phyloP scores from a whole-genome alignment of 1,140 invertebrate species.

The Drosophila trapezifrons region DNA sequence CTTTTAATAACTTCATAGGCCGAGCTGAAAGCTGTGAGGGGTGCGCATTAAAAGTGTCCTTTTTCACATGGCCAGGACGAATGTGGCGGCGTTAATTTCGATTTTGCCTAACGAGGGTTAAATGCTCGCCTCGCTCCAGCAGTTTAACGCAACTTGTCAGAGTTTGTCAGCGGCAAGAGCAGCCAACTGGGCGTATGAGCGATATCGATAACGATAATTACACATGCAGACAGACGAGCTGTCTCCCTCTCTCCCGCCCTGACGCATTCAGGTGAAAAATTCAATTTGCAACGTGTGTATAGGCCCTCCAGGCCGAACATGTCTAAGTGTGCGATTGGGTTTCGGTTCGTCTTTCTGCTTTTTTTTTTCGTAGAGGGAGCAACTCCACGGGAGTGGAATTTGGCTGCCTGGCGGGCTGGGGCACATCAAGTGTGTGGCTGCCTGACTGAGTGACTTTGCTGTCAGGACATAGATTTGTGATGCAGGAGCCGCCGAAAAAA shows the following conservation, averaged over 20 bases:
- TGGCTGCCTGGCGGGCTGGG: not conserved
- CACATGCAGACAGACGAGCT: conserved; percentile 57
- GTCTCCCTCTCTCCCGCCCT: not conserved
- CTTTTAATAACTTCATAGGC: conserved; percentile 83
- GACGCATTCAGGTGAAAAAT: conserved; percentile 76
- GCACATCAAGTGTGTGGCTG: conserved; percentile 66
- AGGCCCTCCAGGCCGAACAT: conserved; percentile 45
- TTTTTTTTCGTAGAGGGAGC: not conserved
- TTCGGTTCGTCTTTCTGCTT: conserved; percentile 10
- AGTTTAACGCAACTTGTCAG: conserved; percentile 56
- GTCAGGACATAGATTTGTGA: conserved; percentile 66
- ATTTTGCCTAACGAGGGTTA: conserved; percentile 82
- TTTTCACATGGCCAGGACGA: conserved; percentile 71
- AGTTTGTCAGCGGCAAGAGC: conserved; percentile 46
- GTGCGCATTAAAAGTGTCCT: conserved; percentile 73
- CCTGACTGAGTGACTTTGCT: conserved; percentile 78
- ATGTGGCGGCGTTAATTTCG: conserved; percentile 74
- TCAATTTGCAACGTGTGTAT: conserved; percentile 69
- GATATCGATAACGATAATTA: conserved; percentile 82
- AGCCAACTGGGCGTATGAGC: conserved; percentile 72
- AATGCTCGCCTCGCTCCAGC: conserved; percentile 43
- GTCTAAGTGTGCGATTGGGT: conserved; percentile 62
- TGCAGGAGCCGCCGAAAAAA: conserved; percentile 44
- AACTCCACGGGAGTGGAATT: conserved; percentile 3
- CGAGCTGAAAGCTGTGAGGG: conserved; percentile 19